A percentile compares a stretch with the other conserved stretches of the same genome.
These are phyloP conservation scores for Astropecten irregularis DNA, from an alignment of 53 echinoderm and acorn worm species.

Conservation along the genomic window DNA sequence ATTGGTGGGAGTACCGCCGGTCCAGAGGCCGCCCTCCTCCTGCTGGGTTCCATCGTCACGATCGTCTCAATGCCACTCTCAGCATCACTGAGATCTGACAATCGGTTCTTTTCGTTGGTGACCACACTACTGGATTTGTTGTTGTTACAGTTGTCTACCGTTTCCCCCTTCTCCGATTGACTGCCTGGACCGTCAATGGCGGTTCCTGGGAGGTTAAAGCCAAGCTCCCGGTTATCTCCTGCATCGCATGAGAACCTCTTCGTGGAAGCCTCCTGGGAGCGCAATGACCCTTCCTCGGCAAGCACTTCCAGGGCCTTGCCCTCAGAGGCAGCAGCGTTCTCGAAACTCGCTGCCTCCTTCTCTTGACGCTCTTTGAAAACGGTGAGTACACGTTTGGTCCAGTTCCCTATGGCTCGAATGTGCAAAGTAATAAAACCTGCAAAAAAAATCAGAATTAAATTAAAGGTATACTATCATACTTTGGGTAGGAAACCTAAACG, in stretches of 20 bases:
- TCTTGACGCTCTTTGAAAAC: conserved; percentile 67
- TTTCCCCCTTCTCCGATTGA: not conserved
- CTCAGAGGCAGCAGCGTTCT: not conserved
- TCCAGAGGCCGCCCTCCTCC: not conserved
- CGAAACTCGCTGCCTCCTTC: not conserved
- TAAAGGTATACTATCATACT: no score
- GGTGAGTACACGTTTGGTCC: conserved; percentile 78
- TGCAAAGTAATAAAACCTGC: conserved; percentile 85
- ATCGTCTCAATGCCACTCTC: conserved; percentile 28
- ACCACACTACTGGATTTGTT: not conserved
- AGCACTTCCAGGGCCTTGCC: conserved; percentile 38
- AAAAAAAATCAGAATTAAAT: not conserved
- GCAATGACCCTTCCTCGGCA: conserved; percentile 56
- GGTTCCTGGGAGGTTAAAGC: conserved; percentile 9
- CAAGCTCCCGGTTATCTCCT: not conserved
- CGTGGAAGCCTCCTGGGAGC: conserved; percentile 20
- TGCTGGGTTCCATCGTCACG: not conserved
- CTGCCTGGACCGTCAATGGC: not conserved
- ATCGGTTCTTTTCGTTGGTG: not conserved
- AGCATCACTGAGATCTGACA: conserved; percentile 11
- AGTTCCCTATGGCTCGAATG: conserved; percentile 84
- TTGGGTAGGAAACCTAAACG: no score
- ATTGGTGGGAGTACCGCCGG: not conserved
- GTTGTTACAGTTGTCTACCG: not conserved
- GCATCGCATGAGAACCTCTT: not conserved